phyloP scores from a whole-genome alignment of 2,113 vertebrate genomes.

The Ceyx cyanopectus region DNA sequence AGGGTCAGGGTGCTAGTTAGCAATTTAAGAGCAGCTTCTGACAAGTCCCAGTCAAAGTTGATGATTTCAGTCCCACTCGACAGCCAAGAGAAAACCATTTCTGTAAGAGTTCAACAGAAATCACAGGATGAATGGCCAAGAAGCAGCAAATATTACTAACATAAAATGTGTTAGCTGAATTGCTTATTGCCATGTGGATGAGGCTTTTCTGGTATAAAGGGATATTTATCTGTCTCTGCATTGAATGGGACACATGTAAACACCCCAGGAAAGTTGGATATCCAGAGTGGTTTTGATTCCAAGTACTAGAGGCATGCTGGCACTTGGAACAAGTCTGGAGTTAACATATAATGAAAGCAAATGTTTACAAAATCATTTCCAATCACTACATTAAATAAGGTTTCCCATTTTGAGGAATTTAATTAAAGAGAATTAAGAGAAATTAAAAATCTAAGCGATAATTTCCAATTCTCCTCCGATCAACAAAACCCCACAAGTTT shows the following conservation, averaged over 20 bases:
- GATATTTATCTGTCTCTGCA: conserved; percentile 68
- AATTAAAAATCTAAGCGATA: conserved; percentile 71
- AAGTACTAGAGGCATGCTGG: conserved; percentile 64
- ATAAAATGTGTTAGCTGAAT: conserved; percentile 52
- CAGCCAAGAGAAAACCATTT: conserved; percentile 24
- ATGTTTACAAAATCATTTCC: conserved; percentile 78
- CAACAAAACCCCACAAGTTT: conserved; percentile 58
- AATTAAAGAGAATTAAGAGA: conserved; percentile 77
- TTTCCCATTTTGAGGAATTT: conserved; percentile 69
- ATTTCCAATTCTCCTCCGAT: conserved; percentile 74
- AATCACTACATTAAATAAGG: conserved; percentile 74
- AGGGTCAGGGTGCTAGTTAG: not conserved
- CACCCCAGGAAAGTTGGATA: conserved; percentile 71
- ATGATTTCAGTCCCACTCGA: not conserved
- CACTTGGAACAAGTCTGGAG: conserved; percentile 66
- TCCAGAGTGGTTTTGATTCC: conserved; percentile 68
- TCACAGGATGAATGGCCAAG: conserved; percentile 30
- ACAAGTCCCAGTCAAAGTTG: conserved; percentile 36
- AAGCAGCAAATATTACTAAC: conserved; percentile 47
- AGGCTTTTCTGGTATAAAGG: conserved; percentile 58
- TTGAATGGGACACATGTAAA: conserved; percentile 71
- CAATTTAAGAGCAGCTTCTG: conserved; percentile 6
- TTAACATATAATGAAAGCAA: conserved; percentile 78
- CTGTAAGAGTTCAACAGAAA: conserved; percentile 32
- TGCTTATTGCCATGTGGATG: conserved; percentile 60